A percentile compares a stretch with the other conserved stretches of the same genome.
Evolutionary conservation across 2,113 vertebrate genomes (phyloP).

Genomic region (Cinclus cinclus): DNA sequence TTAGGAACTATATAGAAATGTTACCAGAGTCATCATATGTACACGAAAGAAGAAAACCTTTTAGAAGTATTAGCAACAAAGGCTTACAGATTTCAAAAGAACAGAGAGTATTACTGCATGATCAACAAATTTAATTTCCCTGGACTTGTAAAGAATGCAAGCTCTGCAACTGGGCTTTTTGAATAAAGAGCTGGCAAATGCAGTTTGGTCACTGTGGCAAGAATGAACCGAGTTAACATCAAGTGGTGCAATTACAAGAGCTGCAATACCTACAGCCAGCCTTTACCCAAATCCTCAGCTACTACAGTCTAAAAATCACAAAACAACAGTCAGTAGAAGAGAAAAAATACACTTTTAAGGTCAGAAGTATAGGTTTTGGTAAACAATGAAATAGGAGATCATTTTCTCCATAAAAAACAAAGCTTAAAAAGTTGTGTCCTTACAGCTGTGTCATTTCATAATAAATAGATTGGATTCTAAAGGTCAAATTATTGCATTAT

Average conservation of each 20-base stretch:
- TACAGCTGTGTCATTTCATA: neutral
- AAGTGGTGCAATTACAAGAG: neutral
- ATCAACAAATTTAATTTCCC: constrained; percentile 54
- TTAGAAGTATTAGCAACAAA: constrained; percentile 10
- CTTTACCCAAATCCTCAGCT: neutral
- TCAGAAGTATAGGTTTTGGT: neutral
- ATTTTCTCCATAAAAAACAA: neutral
- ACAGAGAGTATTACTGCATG: constrained; percentile 27
- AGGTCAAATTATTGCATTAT: neutral
- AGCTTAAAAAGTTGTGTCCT: neutral
- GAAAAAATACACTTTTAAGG: neutral
- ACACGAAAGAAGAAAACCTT: constrained; percentile 3
- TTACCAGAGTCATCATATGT: neutral
- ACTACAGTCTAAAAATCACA: neutral
- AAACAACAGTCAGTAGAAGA: neutral
- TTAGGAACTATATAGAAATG: neutral
- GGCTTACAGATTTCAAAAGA: constrained; percentile 38
- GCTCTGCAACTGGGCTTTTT: constrained; percentile 23
- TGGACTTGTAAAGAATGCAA: neutral
- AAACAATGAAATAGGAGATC: neutral
- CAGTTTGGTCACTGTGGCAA: neutral
- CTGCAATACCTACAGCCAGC: neutral
- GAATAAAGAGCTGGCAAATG: constrained; percentile 43
- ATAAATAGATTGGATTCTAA: neutral
- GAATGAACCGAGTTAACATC: neutral